Evolutionary conservation across 2,888 invertebrate species (phyloP), one percentile per base, ranked within the genome.

Genomic region (Tortricodes alternella): DNA sequence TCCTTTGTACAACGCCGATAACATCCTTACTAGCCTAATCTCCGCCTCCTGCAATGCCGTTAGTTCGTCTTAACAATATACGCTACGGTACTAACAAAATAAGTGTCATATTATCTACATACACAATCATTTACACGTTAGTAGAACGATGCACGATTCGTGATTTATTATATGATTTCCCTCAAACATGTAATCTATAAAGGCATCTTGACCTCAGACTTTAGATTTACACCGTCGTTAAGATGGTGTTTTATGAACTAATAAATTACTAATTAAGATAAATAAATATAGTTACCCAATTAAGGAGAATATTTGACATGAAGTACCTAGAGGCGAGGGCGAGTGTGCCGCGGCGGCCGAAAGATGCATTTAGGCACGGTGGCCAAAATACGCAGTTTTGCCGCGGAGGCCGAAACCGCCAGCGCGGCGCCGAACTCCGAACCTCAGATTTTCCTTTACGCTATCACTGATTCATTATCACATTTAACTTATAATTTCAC

Each of bases 131-230:
- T 80, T 83, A 83, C 73, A 78, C 66, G 80, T 83, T 85, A 86
- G 78, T 83, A 84, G 82, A 86, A 85, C 83, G 86, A 87, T 83
- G 88, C 85, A 83, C 81, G 80, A 79, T 77, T 80, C 78, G 81
- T 79, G 78, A 78, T 79, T 81, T 82, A 73, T 78, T 78, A 82
- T 68, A 81, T 83, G 76, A 76, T 78, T 80, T 82, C 79, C 79
- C 72, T 85, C 80, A 78, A 85, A 80, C 73, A 76, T 70, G 80
- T 82, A 88, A 89, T 89, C 90, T 90, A 90, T 83, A 85, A 90
- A 90, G 90, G 90, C 90, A 89, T 88, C 89, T 87, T 88, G 83
- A 89, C 89, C 89, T 90, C 90, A 90, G 90, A 90, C 90, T 90
- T 90, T 85, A 88, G 86, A 85, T 87, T 88, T 83, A 85, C 89